A percentile compares a stretch with the other conserved stretches of the same genome.
Conservation (phyloP, 2,113 vertebrate species). For the Nematolebias whitei region DNA sequence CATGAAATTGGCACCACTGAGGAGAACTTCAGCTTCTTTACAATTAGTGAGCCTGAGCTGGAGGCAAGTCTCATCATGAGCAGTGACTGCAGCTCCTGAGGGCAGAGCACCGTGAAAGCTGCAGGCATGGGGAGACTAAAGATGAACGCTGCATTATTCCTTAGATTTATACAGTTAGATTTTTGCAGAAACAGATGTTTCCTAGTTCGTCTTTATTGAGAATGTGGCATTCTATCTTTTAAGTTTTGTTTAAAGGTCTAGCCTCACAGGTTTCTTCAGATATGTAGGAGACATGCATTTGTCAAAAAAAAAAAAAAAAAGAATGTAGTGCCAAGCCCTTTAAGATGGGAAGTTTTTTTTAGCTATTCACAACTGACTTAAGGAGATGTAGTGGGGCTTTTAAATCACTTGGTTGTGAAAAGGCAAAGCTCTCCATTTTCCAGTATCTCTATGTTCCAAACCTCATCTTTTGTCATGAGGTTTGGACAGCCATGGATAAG, state of each 20-base stretch:
- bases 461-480: too few relatives aligned
- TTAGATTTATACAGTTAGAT: conserved; percentile 12
- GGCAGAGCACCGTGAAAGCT: too few relatives aligned
- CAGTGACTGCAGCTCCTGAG: conserved; percentile 31
- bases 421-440: too few relatives aligned
- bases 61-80: conserved; percentile 1
- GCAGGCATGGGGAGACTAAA: background rate
- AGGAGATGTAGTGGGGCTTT: background rate
- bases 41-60: conserved; percentile 37
- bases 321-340: background rate
- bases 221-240: too few relatives aligned
- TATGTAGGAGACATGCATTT: background rate
- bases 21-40: conserved; percentile 43
- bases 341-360: background rate
- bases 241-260: too few relatives aligned
- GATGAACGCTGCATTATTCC: background rate
- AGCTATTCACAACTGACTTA: background rate
- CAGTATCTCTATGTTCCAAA: too few relatives aligned
- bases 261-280: background rate
- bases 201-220: too few relatives aligned
- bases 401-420: background rate
- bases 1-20: conserved; percentile 44
- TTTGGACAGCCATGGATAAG: too few relatives aligned
- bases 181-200: background rate
- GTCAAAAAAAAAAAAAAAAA: background rate